Base-by-base conservation (phyloP, 2,888 invertebrate species). In the Macroteleia sp. region DNA sequence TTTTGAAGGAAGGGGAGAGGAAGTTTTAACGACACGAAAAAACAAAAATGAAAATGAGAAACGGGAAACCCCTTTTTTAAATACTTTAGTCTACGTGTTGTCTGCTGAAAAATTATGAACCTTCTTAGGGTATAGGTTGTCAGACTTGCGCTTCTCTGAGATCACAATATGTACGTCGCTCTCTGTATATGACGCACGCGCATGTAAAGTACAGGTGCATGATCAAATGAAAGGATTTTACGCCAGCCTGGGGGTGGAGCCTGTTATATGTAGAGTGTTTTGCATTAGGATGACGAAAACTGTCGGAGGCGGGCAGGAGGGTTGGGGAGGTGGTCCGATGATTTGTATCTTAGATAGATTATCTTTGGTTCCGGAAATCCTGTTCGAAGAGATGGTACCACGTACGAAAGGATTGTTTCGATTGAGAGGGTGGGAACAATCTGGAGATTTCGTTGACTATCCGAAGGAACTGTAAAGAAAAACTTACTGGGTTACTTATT, bases 211-310 rank as follows among this genome's bases (percentile, higher is more conserved):
- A 61, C 77, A 77, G 73, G 77, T 73, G 62, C 32, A 69, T 64
- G 48, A 50, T 46, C 64, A 67, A 62, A 69, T 69, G 73, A 64
- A 77, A 77, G 77, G 77, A 77, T 77, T 73, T 46, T 56, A 64
- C 32, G 73, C 73, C 73, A 50, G 77, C 73, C 64, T 57, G 64
- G 73, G 73, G 77, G 77, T 69, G 77, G 77, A 77, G 77, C 77
- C 46, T 77, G 56, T 48, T 48, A 56, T 32, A 67, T 67, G 66
- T 61, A 61, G 52, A 73, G 17, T 62, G 57, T 64, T 73, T 73
- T 69, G 50, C 57, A 44, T 52, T 56, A 62, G 73, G 62, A 77
- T 44, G 69, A 52, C 59, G 52, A 69, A 62, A 69, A 62, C 30
- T 30, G 17, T 46, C 14, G 44, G 48, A 30, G 42, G 44, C 39